Conservation (phyloP, 2,888 invertebrate genomes). For the Brachycybe producta region DNA sequence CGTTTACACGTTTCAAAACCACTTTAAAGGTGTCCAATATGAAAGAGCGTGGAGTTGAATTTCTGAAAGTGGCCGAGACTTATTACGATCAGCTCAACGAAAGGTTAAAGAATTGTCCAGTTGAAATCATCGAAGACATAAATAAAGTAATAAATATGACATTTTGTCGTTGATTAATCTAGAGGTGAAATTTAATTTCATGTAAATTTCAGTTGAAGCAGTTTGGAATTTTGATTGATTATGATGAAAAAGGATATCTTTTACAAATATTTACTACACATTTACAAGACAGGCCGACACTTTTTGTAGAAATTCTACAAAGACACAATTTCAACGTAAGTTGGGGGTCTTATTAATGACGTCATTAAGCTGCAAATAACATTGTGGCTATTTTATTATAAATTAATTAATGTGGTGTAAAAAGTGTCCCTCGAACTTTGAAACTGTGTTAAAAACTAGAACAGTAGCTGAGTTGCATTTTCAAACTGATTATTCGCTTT, state of each 20-base stretch:
- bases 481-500: no score
- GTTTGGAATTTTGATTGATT: constrained; percentile 88
- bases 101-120: constrained; percentile 60
- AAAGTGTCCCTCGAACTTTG: no score
- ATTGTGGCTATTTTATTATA: no score
- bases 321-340: constrained; percentile 81
- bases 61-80: constrained; percentile 75
- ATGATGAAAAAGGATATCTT: constrained; percentile 93
- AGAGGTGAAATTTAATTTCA: constrained; percentile 23
- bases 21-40: no score
- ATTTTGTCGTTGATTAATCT: no score
- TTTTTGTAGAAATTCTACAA: constrained; percentile 95
- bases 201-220: constrained; percentile 44
- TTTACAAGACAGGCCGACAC: constrained; percentile 90
- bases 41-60: constrained; percentile 71
- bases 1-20: no score
- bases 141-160: constrained; percentile 29
- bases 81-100: constrained; percentile 78
- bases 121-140: constrained; percentile 73
- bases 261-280: constrained; percentile 52
- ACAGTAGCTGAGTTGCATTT: no score
- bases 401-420: no score
- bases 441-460: no score
- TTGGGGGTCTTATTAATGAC: no score
- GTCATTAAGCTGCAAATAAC: no score